Evolutionary conservation across 1,140 invertebrate species (phyloP), one percentile per base, ranked within the genome.

Genomic region (Charaxes varanes): DNA sequence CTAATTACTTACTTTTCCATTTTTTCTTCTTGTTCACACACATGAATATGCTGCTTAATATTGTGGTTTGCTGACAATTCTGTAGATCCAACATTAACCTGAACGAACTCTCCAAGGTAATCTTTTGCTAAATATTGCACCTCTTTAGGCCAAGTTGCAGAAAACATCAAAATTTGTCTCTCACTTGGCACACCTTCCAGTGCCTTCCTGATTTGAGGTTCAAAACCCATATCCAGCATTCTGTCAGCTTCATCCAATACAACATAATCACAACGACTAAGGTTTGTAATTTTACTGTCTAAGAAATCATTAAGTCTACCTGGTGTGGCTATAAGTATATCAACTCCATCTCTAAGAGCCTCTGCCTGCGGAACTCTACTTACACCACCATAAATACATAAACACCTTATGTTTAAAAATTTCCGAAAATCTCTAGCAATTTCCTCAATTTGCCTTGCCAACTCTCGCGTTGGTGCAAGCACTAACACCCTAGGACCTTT

Each of bases 201-300:
- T 55, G 97, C 97, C 48, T 92, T 87, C 53, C 96, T 87, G 59
- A 98, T 98, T 83, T 98, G 96, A 8, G 96, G 94, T 73, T 98
- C 97, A 84, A 99, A 99, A 72, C 97, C 97, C 96, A 98, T 98
- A 77, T 97, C 95, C 65, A 98, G 87, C 95, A 98, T 98, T 54
- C 96, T 89, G 77, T 93, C 92, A 17, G 92, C 92, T 77, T 88
- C 86, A 60, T 87, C 86, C 8, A 87, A 59, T 1, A 88, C 86
- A 17, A 88, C 70, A 67, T 87, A 94, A 12, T 95, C 97, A 64
- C 93, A 95, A 51, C 96, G 88, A 37, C 88, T 88, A 14, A 99
- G 82, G 69, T 93, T 95, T 2, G 95, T 97, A 43, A 92, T 91
- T 16, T 91, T 92, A 17, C 90, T 89, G 65, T 97, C 94, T 16